Conservation (phyloP, 2,797 vertebrate species). For the Mycteria americana region DNA sequence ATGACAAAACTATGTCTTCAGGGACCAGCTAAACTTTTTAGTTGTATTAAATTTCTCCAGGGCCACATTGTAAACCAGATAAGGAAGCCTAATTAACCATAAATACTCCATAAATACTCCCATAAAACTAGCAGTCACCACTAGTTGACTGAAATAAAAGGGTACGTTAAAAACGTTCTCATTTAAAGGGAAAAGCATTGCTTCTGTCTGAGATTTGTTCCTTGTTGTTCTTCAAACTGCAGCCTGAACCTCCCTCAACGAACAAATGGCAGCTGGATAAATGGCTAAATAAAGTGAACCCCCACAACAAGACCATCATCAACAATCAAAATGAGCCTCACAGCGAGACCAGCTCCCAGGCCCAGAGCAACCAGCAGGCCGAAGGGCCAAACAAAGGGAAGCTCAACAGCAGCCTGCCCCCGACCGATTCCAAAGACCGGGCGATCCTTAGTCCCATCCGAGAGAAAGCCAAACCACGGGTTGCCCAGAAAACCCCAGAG, state of each 20-base stretch:
- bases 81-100: conserved; percentile 71
- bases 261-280: conserved; percentile 99
- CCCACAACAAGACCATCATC: conserved; percentile 91
- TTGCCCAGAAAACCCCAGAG: conserved; percentile 87
- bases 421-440: conserved; percentile 87
- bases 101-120: conserved; percentile 67
- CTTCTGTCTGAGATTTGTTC: conserved; percentile 27
- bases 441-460: conserved; percentile 81
- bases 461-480: conserved; percentile 89
- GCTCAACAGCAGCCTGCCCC: conserved; percentile 73
- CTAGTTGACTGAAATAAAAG: conserved; percentile 52
- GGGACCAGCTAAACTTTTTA: conserved; percentile 67
- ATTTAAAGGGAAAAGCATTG: not conserved
- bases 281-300: conserved; percentile 96
- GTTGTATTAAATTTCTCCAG: conserved; percentile 67
- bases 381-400: conserved; percentile 85
- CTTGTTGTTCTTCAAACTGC: conserved; percentile 39
- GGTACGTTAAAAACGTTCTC: not conserved
- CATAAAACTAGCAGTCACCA: conserved; percentile 51
- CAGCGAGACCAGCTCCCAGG: conserved; percentile 75
- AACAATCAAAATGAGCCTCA: conserved; percentile 87
- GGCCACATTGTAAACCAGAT: conserved; percentile 65
- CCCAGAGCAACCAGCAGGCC: conserved; percentile 77
- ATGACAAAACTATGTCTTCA: conserved; percentile 60
- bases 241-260: conserved; percentile 94